Evolutionary conservation across 2,113 vertebrate genomes (phyloP), one percentile per base, ranked within the genome.

Genomic region (Sturnus vulgaris): DNA sequence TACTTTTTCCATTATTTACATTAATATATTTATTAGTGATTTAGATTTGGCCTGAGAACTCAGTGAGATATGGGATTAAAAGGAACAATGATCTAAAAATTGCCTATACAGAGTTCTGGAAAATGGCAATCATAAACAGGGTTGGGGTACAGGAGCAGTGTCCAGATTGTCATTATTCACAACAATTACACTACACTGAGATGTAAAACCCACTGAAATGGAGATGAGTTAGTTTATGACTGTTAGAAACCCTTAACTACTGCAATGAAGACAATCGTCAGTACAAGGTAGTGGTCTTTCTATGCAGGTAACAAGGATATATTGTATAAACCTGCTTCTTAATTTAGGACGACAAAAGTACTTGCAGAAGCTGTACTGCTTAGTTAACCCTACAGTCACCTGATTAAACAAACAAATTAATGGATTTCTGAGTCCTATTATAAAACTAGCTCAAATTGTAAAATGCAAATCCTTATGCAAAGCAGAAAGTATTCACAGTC

Each of bases 161-260:
- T 59, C 81, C 70, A 91, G 53, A 69, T 44, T 92, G 66, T 85
- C 90, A 69, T 92, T 92, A 95, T 61, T 93, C 78, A 69, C 77
- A 86, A 81, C 53, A 77, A 44, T 25, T 85, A 76, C n/a, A 46
- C 50, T 80, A 66, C 47, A 77, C 27, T 73, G 57, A 82, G 35
- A 44, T 33, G 31, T 47, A 73, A 92, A 77, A 59, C 30, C 19
- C 55, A 80, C n/a, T 76, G 59, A 76, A 94, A 70, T 61, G 47
- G 55, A 72, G 59, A 66, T 22, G 2, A 76, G 37, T 71, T 93
- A 44, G 11, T 80, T 82, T 61, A 66, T 21, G 59, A 70, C 25
- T 44, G 16, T 47, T 59, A 68, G 30, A 89, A 92, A 85, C 17
- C 27, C 24, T 82, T 77, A 83, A 65, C 14, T 76, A 44, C 30